Conservation (phyloP, 30 jellyfish, hydroid and myxozoan genomes). For the Cassiopea andromeda region DNA sequence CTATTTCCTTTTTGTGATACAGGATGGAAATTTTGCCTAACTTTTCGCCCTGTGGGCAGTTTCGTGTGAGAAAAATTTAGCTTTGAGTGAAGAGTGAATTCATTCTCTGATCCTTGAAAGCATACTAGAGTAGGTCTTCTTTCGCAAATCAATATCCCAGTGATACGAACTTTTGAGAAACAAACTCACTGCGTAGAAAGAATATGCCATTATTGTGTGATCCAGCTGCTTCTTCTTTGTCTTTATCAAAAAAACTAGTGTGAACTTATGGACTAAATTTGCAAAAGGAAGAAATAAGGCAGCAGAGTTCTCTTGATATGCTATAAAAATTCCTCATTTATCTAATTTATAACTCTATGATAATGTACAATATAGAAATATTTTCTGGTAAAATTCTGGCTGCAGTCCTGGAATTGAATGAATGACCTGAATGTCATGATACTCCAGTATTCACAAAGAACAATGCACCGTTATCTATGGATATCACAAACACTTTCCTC, state of each 20-base stretch:
- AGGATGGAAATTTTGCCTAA: too few species aligned
- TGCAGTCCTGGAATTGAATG: background rate
- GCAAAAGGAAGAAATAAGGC: background rate
- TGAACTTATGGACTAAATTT: background rate
- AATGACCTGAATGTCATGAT: background rate
- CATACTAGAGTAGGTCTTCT: too few species aligned
- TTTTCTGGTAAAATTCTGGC: background rate
- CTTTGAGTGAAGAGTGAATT: too few species aligned
- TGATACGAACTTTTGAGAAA: too few species aligned
- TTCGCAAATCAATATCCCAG: too few species aligned
- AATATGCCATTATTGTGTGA: background rate
- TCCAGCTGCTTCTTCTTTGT: background rate
- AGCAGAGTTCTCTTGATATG: background rate
- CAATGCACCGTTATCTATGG: background rate
- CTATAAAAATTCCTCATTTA: background rate
- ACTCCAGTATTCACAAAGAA: background rate
- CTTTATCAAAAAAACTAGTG: background rate
- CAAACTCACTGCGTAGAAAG: background rate
- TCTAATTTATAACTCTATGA: background rate
- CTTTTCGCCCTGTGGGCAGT: too few species aligned
- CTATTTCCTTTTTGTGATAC: too few species aligned
- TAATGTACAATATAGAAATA: background rate
- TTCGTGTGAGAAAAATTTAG: too few species aligned
- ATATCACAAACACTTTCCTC: background rate
- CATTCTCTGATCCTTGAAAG: too few species aligned